phyloP scores from a whole-genome alignment of 2,113 vertebrate species.

The Syngnathus floridae region DNA sequence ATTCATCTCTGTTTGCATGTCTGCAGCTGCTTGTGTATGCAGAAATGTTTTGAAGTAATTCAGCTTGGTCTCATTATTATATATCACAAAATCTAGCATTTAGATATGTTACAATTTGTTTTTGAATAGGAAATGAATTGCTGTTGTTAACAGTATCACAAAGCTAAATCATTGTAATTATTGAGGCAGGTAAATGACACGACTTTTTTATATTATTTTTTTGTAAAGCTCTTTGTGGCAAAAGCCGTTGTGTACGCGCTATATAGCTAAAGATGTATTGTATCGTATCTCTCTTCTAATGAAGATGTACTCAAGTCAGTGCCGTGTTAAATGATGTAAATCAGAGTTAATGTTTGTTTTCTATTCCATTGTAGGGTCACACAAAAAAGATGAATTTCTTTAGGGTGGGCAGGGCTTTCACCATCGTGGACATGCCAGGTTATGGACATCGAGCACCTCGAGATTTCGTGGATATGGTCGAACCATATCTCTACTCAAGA shows the following conservation, averaged over 20 bases:
- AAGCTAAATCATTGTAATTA: neutral
- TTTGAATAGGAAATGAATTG: neutral
- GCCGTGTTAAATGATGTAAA: neutral
- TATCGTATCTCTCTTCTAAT: neutral
- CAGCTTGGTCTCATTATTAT: neutral
- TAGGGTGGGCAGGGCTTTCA: conserved; percentile 82
- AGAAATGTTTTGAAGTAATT: neutral
- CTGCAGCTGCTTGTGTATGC: too few relatives aligned
- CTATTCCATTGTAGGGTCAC: conserved; percentile 75
- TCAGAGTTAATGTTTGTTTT: neutral
- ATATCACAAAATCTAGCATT: neutral
- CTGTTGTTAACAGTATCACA: neutral
- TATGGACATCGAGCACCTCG: conserved; percentile 82
- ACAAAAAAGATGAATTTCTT: conserved; percentile 98
- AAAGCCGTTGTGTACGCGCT: too few relatives aligned
- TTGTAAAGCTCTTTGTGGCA: too few relatives aligned
- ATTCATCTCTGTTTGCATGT: neutral
- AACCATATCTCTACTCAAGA: conserved; percentile 81
- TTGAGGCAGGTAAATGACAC: neutral
- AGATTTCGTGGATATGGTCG: conserved; percentile 93
- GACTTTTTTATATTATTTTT: neutral
- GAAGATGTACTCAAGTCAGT: neutral
- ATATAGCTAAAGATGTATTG: too few relatives aligned
- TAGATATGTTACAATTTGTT: neutral
- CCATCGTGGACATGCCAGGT: conserved; percentile 93